These are phyloP conservation scores for Microcebus griseorufus DNA, from an alignment of 2,113 vertebrate species.

Conservation along the genomic window DNA sequence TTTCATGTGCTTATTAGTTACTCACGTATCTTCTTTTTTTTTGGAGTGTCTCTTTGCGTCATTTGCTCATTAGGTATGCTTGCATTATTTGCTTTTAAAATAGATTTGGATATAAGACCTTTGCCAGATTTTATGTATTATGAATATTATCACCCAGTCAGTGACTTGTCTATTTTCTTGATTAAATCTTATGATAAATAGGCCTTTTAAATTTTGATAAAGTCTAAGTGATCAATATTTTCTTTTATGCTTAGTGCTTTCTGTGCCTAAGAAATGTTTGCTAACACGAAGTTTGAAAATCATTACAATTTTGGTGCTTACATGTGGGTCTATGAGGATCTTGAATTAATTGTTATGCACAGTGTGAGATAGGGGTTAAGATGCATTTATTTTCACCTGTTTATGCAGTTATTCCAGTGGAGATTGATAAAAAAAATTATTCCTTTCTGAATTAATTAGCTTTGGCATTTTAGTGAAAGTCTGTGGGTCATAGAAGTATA, in stretches of 20 bases:
- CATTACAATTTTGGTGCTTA: not conserved
- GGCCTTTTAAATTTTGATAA: not conserved
- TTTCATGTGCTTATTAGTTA: not conserved
- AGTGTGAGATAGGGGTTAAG: not conserved
- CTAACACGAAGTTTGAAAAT: constrained; percentile 2
- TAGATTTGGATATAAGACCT: not conserved
- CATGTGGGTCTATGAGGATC: not conserved
- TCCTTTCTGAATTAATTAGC: not conserved
- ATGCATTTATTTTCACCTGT: not conserved
- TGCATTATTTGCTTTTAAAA: constrained; percentile 23
- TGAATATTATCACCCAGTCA: not conserved
- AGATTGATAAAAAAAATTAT: not conserved
- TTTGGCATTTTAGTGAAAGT: not conserved
- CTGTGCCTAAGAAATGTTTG: not conserved
- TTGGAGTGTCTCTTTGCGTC: not conserved
- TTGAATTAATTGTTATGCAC: not conserved
- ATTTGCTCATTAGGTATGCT: not conserved
- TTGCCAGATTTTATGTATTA: not conserved
- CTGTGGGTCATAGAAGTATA: not conserved
- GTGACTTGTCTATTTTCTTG: not conserved
- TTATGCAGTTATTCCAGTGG: not conserved
- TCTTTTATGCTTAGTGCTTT: not conserved
- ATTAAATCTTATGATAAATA: not conserved
- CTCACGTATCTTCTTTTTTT: not conserved
- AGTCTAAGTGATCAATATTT: not conserved